A percentile compares a stretch with the other conserved stretches of the same genome.
phyloP scores from a whole-genome alignment of 2,888 invertebrate species.

The Tachystola acroxantha region DNA sequence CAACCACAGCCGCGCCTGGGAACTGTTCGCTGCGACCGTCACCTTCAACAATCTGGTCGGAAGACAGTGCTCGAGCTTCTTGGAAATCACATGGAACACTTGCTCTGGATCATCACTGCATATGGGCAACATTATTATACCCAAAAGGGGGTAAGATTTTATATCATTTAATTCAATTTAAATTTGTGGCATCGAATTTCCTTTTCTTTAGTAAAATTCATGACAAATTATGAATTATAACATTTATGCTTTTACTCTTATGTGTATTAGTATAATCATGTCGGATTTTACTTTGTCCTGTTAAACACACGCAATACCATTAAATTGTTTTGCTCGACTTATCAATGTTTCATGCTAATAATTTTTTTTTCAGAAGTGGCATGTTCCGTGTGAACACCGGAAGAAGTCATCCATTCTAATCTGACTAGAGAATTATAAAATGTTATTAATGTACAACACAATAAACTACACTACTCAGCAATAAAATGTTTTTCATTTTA shows the following conservation, averaged over 20 bases:
- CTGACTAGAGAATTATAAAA: too few species aligned
- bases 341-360: neutral
- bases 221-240: too few species aligned
- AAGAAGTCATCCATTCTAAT: constrained; percentile 22
- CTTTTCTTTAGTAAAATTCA: neutral
- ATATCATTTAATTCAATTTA: neutral
- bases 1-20: constrained; percentile 37
- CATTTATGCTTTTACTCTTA: neutral
- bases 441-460: too few species aligned
- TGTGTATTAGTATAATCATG: neutral
- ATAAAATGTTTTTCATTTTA: too few species aligned
- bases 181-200: neutral
- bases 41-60: constrained; percentile 30
- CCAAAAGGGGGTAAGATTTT: constrained; percentile 26
- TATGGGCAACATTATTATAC: constrained; percentile 36
- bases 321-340: neutral
- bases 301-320: too few species aligned
- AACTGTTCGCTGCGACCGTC: constrained; percentile 36
- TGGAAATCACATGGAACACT: constrained; percentile 23
- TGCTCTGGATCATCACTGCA: constrained; percentile 25
- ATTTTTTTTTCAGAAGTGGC: constrained; percentile 25
- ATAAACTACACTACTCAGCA: too few species aligned
- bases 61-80: constrained; percentile 19
- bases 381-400: constrained; percentile 25
- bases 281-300: too few species aligned